Evolutionary conservation across 2,113 vertebrate genomes (phyloP).

Genomic region (Crocuta crocuta): DNA sequence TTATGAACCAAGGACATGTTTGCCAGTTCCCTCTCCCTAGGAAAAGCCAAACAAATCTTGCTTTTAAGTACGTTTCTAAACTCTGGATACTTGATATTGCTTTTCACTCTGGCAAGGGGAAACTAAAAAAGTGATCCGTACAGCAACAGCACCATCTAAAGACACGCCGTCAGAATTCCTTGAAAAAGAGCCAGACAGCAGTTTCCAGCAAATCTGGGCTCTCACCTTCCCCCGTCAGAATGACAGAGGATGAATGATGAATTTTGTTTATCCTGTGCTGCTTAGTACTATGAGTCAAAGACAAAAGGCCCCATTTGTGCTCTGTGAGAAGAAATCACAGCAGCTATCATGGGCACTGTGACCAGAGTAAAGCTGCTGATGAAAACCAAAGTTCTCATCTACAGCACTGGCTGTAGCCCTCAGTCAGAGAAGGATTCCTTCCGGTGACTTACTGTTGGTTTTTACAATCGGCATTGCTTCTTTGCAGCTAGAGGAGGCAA

Average conservation of each 20-base stretch:
- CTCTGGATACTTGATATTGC: background rate
- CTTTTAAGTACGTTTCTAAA: background rate
- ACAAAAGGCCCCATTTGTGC: background rate
- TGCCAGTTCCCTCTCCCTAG: background rate
- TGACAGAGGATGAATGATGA: background rate
- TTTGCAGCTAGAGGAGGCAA: background rate
- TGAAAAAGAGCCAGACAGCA: background rate
- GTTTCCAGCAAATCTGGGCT: background rate
- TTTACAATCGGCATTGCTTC: background rate
- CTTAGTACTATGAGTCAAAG: background rate
- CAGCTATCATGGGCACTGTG: rapidly evolving
- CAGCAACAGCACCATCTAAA: slow-evolving; percentile 76
- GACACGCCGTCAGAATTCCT: background rate
- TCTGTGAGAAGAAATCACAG: background rate
- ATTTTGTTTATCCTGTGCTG: background rate
- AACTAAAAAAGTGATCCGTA: background rate
- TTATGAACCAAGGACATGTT: background rate
- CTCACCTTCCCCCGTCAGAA: background rate
- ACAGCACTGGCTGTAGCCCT: background rate
- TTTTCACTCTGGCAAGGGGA: background rate
- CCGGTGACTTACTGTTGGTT: background rate
- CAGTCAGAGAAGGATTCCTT: background rate
- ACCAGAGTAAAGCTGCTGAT: rapidly evolving
- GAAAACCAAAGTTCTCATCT: background rate
- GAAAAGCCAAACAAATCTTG: slow-evolving; percentile 19